Base-by-base conservation (phyloP, 1,140 invertebrate genomes). In the Neodiprion fabricii region DNA sequence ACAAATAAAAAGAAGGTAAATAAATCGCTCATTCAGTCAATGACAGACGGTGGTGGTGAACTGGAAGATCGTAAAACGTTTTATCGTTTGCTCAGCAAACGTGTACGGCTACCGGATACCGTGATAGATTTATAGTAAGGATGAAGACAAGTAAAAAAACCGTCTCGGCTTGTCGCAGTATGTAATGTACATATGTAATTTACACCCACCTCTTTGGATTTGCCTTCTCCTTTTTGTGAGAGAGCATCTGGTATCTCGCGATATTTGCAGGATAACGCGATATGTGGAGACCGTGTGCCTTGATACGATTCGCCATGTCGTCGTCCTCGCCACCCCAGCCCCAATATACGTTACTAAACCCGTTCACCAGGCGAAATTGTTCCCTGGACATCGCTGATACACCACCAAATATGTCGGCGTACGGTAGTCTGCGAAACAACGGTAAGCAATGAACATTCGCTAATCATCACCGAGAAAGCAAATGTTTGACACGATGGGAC, bases 271-370 rank as follows among this genome's bases (percentile, higher is more conserved):
- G 95, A 88, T 97, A 97, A 76, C 97, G 90, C 48, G 94, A 94
- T 85, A 97, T 95, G 85, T 95, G 94, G 67, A 95, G 91, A 66
- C 93, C 92, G 77, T 93, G 91, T 80, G 93, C 92, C 78, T 93
- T 92, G 78, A 97, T 92, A 81, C 95, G 91, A 85, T 95, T 95
- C 50, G 93, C 93, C 95, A 97, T 96, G 84, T 98, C 96, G 84
- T 97, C 96, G 85, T 98, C 96, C 87, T 98, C 96, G 23, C 94
- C 96, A 48, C 96, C 96, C 96, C 96, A 97, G 10, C 96, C 96
- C 94, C 96, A 97, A 86, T 95, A 98, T 50, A 93, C 93, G 84
- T 98, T 98, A 48, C 95, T 96, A 89, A 97, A 98, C 1, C 96
- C 96, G 84, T 97, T 98, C 1, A 97, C 92, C 70, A 92, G 89